phyloP scores from a whole-genome alignment of 2,113 vertebrate genomes.

The Notothenia rossii region DNA sequence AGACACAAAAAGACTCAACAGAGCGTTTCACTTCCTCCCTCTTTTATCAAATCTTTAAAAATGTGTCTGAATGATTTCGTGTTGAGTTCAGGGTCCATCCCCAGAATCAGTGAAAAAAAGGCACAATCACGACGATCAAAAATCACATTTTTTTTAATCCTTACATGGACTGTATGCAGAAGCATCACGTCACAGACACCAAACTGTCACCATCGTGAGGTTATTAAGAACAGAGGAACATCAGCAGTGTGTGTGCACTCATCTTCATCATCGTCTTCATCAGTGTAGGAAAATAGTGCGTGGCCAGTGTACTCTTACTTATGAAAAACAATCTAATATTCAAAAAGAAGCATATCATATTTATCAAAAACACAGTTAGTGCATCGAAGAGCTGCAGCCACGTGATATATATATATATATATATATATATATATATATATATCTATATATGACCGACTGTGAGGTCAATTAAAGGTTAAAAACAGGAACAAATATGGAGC shows the following conservation, averaged over 20 bases:
- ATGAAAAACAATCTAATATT: slow-evolving; percentile 66
- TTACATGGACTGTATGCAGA: slow-evolving; percentile 76
- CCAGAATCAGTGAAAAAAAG: not conserved
- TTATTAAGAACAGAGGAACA: slow-evolving; percentile 50
- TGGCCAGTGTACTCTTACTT: slow-evolving; percentile 55
- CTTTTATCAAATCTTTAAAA: no score
- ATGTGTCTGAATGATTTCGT: no score
- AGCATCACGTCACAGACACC: slow-evolving; percentile 81
- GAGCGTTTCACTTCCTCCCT: no score
- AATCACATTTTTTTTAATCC: slow-evolving; percentile 76
- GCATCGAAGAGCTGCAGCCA: slow-evolving; percentile 62
- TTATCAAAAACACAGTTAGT: slow-evolving; percentile 68
- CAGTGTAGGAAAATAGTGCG: slow-evolving; percentile 77
- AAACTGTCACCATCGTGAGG: slow-evolving; percentile 64
- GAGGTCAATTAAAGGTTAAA: no score
- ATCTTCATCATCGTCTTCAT: not conserved
- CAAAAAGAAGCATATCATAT: slow-evolving; percentile 67
- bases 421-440: not conserved
- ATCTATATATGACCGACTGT: no score
- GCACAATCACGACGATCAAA: slow-evolving; percentile 53
- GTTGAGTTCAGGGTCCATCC: no score
- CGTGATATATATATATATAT: not conserved
- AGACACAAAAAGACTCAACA: no score
- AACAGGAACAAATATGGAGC: no score
- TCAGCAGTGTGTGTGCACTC: slow-evolving; percentile 37